phyloP scores from a whole-genome alignment of 2,888 invertebrate genomes.

The Eilema caniola region DNA sequence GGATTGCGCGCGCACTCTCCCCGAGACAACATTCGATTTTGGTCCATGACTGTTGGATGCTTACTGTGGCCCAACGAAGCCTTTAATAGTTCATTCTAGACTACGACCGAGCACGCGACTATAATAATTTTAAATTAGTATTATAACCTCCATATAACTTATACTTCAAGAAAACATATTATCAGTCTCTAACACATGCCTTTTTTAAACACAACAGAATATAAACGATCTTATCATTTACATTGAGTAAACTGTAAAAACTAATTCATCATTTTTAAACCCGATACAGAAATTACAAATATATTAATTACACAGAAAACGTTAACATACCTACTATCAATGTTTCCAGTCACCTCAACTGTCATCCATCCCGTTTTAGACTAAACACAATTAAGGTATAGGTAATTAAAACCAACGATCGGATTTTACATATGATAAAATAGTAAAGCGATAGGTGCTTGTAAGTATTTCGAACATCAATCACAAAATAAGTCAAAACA shows the following conservation, averaged over 20 bases:
- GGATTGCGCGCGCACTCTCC: constrained; percentile 80
- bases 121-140: constrained; percentile 56
- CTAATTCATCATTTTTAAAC: constrained; percentile 38
- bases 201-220: constrained; percentile 26
- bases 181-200: not conserved
- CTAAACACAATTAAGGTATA: not conserved
- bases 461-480: not conserved
- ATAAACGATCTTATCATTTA: constrained; percentile 12
- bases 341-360: not conserved
- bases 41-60: constrained; percentile 87
- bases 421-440: not conserved
- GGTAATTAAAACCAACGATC: no score
- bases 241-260: not conserved
- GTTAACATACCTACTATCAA: not conserved
- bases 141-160: constrained; percentile 12
- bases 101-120: constrained; percentile 68
- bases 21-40: constrained; percentile 86
- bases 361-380: not conserved
- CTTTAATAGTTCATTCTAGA: constrained; percentile 85
- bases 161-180: constrained; percentile 1
- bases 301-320: not conserved
- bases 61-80: constrained; percentile 81
- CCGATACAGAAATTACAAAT: not conserved
- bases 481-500: constrained; percentile 23
- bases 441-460: not conserved